Evolutionary conservation across 2,888 invertebrate genomes (phyloP), one percentile per base, ranked within the genome.

Genomic region (Netelia fuscicornis): DNA sequence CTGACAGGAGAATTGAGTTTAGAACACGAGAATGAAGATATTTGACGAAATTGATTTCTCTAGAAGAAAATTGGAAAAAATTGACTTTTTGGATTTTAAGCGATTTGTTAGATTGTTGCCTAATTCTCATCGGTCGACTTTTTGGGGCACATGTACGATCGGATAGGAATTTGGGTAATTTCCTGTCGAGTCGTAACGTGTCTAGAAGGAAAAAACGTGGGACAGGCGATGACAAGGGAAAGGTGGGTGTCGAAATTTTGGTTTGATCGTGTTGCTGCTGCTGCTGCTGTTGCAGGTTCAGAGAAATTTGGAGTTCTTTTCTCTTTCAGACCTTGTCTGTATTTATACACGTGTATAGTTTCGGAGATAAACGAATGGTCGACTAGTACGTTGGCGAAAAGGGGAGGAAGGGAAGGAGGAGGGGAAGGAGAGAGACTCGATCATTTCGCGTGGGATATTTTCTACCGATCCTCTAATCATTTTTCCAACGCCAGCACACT

Each of bases 381-480:
- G 52, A 23, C 58, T 30, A 72, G 85, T 48, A 48, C 82, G 85
- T 85, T 82, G 85, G 85, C 85, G 82, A 79, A n/a, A 20, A 20
- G 17, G 13, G 48, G 13, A 48, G 13, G 30, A 5, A 58, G 20
- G 17, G 17, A 17, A 17, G 17, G 17, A 17, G 17, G 17, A 17
- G 17, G 0, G 17, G 17, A 17, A 20, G 0, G 17, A 1, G 30
- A 1, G 30, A 64, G n/a, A 17, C 71, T 44, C 64, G 58, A 75
- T 52, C 71, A 75, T 64, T 37, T 71, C 74, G 85, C 82, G 85
- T 82, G 82, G 78, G 78, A 85, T 82, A 85, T 81, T 77, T 52
- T 37, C 84, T 52, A 74, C 79, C 68, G 56, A 82, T 70, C 78
- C 82, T 71, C 75, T 85, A 79, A 85, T 77, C 77, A 72, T 83